These are phyloP conservation scores for Oxyteleia sp. DNA, from an alignment of 2,888 invertebrate species.

Conservation along the genomic window DNA sequence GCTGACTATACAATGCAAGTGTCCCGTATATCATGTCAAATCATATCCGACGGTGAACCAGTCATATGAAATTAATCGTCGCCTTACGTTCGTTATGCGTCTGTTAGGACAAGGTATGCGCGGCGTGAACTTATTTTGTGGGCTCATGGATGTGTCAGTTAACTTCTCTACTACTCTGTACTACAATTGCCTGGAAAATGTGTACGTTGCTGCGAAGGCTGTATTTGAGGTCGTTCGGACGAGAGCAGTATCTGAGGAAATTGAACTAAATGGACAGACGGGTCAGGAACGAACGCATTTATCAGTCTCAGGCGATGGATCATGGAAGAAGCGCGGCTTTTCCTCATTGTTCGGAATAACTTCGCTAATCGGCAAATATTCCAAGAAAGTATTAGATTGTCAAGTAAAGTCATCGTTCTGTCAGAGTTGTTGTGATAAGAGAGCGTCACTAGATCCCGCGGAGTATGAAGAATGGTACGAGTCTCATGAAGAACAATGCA, in stretches of 20 bases:
- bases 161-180: constrained; percentile 57
- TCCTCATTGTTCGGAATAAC: constrained; percentile 16
- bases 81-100: constrained; percentile 76
- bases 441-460: constrained; percentile 4
- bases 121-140: constrained; percentile 75
- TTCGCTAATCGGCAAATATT: constrained; percentile 20
- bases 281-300: constrained; percentile 16
- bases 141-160: constrained; percentile 71
- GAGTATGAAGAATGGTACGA: constrained; percentile 21
- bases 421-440: neutral
- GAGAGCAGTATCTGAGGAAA: constrained; percentile 18
- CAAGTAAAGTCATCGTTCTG: constrained; percentile 3
- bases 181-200: constrained; percentile 39
- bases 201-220: constrained; percentile 40
- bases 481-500: constrained; percentile 11
- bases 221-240: neutral
- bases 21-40: neutral
- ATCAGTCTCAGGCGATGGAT: constrained; percentile 22
- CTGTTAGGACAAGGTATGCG: constrained; percentile 73
- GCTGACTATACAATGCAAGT: neutral
- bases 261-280: constrained; percentile 30
- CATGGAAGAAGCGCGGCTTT: constrained; percentile 36
- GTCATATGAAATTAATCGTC: constrained; percentile 75
- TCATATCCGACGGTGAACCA: constrained; percentile 70
- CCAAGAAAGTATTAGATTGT: constrained; percentile 14